A percentile compares a stretch with the other conserved stretches of the same genome.
Evolutionary conservation across 2,797 vertebrate genomes (phyloP).

Genomic region (Crenichthys baileyi): DNA sequence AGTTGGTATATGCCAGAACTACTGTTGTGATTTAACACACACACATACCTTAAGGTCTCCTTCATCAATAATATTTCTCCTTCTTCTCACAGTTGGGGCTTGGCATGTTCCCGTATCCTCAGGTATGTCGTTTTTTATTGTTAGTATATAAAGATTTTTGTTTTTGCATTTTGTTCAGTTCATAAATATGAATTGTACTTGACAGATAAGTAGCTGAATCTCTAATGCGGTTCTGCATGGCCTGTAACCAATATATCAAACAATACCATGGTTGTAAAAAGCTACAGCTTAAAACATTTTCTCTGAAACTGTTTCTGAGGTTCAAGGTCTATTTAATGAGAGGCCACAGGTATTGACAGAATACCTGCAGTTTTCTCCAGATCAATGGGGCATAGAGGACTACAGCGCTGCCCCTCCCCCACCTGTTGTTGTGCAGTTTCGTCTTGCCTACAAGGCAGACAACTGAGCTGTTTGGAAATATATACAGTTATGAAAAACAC

Average conservation of each 20-base stretch:
- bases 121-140: conserved; percentile 86
- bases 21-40: background rate
- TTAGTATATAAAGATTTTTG: background rate
- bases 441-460: background rate
- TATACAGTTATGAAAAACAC: background rate
- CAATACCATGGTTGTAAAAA: background rate
- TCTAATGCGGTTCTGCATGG: background rate
- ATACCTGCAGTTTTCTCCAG: background rate
- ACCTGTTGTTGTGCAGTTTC: background rate
- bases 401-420: background rate
- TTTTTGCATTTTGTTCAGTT: background rate
- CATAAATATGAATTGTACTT: background rate
- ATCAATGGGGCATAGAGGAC: background rate
- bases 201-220: background rate
- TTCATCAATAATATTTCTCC: background rate
- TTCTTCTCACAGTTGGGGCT: conserved; percentile 88
- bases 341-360: background rate
- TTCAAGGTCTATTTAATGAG: background rate
- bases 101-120: conserved; percentile 98
- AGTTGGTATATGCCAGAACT: background rate
- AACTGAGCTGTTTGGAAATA: background rate
- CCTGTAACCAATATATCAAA: background rate
- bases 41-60: background rate
- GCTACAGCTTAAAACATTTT: background rate
- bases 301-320: background rate